Percentiles rank a stretch among this genome's conserved stretches.
Evolutionary conservation across 1,140 invertebrate genomes (phyloP).

Genomic region (Ladona fulva): DNA sequence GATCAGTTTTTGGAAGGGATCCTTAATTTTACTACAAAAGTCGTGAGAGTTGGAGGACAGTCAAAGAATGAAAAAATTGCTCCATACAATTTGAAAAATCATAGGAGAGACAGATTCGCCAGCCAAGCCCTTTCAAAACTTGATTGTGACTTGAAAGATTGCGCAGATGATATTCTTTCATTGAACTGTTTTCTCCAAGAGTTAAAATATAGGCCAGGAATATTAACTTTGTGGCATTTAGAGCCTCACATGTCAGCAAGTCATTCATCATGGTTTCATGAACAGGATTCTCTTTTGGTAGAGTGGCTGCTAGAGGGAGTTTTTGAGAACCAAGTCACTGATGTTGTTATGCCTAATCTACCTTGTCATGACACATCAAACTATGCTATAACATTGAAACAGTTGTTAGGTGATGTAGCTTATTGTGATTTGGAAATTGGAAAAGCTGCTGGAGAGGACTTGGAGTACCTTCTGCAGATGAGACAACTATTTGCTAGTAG

Average conservation of each 20-base stretch:
- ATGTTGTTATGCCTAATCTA: neutral
- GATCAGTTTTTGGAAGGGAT: slow-evolving; percentile 52
- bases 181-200: neutral
- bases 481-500: neutral
- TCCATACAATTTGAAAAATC: slow-evolving; percentile 21
- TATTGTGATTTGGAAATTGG: neutral
- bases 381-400: neutral
- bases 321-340: neutral
- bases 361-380: neutral
- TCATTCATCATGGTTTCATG: neutral
- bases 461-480: neutral
- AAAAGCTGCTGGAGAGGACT: neutral
- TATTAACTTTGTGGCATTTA: neutral
- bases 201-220: neutral
- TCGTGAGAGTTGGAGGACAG: slow-evolving; percentile 42
- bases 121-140: neutral
- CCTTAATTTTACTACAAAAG: slow-evolving; percentile 27
- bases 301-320: neutral
- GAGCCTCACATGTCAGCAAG: neutral
- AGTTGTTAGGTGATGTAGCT: neutral
- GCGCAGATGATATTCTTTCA: neutral
- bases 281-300: neutral
- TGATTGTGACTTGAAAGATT: neutral
- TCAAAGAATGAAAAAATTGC: slow-evolving; percentile 32
- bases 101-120: neutral